Conservation (phyloP, 1,140 invertebrate species). For the Phocides pigmalion region DNA sequence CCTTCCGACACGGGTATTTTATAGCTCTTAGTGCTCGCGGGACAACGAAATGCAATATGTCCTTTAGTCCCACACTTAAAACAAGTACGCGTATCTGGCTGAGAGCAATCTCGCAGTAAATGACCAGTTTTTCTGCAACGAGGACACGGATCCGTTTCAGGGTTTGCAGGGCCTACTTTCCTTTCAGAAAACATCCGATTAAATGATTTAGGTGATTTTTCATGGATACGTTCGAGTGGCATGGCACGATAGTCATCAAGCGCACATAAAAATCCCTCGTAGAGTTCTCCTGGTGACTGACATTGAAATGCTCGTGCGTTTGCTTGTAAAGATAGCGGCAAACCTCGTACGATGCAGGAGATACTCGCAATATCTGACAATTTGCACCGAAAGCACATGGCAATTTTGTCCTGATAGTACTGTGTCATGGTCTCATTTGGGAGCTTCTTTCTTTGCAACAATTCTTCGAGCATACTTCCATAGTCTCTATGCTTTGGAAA, state of each 20-base stretch:
- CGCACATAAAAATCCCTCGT: too few relatives aligned
- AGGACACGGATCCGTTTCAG: constrained; percentile 40
- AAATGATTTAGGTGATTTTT: too few relatives aligned
- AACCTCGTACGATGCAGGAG: too few relatives aligned
- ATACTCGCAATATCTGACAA: too few relatives aligned
- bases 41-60: constrained; percentile 40
- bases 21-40: background rate
- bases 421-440: background rate
- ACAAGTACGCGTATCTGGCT: constrained; percentile 40
- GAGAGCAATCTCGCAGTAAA: constrained; percentile 32
- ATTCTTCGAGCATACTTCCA: constrained; percentile 20
- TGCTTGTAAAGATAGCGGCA: too few relatives aligned
- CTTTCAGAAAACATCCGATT: too few relatives aligned
- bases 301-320: too few relatives aligned
- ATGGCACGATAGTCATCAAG: background rate
- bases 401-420: too few relatives aligned
- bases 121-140: constrained; percentile 48
- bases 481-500: constrained; percentile 39
- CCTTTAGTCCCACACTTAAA: constrained; percentile 43
- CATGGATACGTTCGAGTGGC: background rate
- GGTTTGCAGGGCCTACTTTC: constrained; percentile 17
- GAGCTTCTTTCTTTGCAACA: constrained; percentile 13
- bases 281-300: too few relatives aligned
- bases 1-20: background rate
- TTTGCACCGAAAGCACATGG: too few relatives aligned